Evolutionary conservation across 2,888 invertebrate genomes (phyloP).

Genomic region (Actias luna): DNA sequence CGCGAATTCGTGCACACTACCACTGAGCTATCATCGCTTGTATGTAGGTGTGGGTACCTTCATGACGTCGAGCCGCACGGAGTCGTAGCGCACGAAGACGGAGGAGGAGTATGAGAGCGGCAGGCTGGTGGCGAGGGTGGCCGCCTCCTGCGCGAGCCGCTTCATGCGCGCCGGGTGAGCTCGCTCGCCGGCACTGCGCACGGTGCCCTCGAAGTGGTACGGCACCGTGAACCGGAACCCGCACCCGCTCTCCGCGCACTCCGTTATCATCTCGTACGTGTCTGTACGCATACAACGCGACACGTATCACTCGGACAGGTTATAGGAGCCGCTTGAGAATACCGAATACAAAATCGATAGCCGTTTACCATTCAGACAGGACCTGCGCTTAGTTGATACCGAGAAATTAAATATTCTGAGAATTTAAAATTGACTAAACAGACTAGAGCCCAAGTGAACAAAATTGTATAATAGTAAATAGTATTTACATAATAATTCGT

Average conservation of each 20-base stretch:
- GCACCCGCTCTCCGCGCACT: slow-evolving; percentile 86
- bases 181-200: slow-evolving; percentile 92
- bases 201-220: slow-evolving; percentile 94
- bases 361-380: no score
- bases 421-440: no score
- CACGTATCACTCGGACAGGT: no score
- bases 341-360: no score
- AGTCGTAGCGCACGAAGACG: slow-evolving; percentile 97
- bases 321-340: no score
- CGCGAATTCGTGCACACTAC: no score
- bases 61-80: slow-evolving; percentile 97
- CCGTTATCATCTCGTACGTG: slow-evolving; percentile 95
- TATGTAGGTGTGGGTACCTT: slow-evolving; percentile 78
- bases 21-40: no score
- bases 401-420: no score
- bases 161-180: slow-evolving; percentile 94
- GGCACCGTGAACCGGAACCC: slow-evolving; percentile 92
- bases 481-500: no score
- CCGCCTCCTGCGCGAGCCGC: slow-evolving; percentile 96
- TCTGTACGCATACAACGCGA: slow-evolving; percentile 81
- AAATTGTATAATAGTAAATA: no score
- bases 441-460: no score
- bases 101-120: slow-evolving; percentile 96
- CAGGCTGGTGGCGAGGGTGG: slow-evolving; percentile 94
- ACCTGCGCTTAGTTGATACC: no score